Conservation (phyloP, 2,888 invertebrate genomes). For the Acrobasis repandana region DNA sequence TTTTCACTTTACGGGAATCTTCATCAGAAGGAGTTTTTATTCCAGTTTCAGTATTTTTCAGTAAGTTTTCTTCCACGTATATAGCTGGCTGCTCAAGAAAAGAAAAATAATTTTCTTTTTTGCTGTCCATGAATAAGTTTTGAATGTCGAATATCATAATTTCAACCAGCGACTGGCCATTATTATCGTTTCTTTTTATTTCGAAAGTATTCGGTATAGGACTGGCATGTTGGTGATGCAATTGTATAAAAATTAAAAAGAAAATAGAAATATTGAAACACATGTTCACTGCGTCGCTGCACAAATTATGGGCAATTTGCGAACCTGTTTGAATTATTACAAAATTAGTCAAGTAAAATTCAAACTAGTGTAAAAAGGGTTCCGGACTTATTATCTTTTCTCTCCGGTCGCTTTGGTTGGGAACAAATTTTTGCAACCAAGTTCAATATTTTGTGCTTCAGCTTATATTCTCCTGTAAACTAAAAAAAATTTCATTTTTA, state of each 20-base stretch:
- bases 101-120: neutral
- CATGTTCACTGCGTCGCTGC: neutral
- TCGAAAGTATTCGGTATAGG: neutral
- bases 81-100: neutral
- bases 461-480: too few species aligned
- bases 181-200: conserved; percentile 12
- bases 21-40: neutral
- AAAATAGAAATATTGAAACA: neutral
- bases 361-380: too few species aligned
- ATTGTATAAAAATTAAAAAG: conserved; percentile 2
- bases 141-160: conserved; percentile 15
- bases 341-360: neutral
- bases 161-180: neutral
- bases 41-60: neutral
- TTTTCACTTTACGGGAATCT: neutral
- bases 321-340: conserved; percentile 9
- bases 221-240: conserved; percentile 2
- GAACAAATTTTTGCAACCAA: too few species aligned
- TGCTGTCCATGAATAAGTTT: neutral
- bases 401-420: too few species aligned
- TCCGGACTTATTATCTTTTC: too few species aligned
- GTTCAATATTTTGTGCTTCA: too few species aligned
- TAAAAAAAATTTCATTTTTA: too few species aligned
- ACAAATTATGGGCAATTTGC: neutral
- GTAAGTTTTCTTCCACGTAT: neutral